Conservation (phyloP, 2,797 vertebrate species). For the Danio jaintianensis region DNA sequence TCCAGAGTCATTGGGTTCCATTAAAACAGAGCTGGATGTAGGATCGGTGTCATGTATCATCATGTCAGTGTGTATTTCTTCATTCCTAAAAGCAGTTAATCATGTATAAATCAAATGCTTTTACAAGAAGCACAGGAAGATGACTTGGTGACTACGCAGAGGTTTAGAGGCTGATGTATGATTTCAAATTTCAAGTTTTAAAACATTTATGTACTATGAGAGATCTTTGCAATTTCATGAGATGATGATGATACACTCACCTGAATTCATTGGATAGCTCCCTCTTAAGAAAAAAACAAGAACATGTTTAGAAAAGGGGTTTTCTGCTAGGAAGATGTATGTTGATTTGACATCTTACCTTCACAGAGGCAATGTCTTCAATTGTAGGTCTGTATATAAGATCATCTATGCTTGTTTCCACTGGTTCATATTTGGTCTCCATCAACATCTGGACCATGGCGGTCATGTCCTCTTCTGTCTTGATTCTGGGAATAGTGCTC, state of each 20-base stretch:
- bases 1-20: not conserved
- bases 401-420: conserved; percentile 4
- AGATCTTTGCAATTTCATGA: not conserved
- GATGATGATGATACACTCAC: not conserved
- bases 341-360: conserved; percentile 25
- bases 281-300: conserved; percentile 1
- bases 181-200: not conserved
- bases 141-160: not conserved
- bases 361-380: not conserved
- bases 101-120: not conserved
- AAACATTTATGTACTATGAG: not conserved
- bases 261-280: conserved; percentile 6
- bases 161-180: not conserved
- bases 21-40: not conserved
- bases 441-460: conserved; percentile 21
- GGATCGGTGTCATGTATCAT: not conserved
- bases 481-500: conserved; percentile 14
- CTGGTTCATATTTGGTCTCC: conserved; percentile 26
- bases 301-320: not conserved
- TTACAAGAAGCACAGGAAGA: not conserved
- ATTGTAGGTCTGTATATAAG: too few relatives aligned
- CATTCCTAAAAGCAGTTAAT: not conserved
- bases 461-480: not conserved
- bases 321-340: not conserved
- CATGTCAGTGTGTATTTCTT: not conserved